Conservation (phyloP, 2,113 vertebrate genomes). For the Pygoscelis antarcticus region DNA sequence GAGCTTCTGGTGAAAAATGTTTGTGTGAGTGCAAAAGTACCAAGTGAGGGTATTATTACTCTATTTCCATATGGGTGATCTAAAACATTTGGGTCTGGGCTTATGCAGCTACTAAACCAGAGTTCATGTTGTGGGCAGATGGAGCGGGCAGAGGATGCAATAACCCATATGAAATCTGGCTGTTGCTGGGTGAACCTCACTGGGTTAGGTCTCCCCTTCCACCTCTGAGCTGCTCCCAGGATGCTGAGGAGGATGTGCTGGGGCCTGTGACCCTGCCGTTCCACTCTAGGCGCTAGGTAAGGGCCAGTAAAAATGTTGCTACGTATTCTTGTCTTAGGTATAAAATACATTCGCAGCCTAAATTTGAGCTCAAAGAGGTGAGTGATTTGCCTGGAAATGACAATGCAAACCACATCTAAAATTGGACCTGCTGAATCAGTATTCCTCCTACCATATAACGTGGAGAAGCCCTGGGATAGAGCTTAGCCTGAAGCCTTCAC, state of each 20-base stretch:
- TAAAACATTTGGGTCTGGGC: not conserved
- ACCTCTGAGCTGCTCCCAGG: not conserved
- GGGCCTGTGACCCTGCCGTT: not conserved
- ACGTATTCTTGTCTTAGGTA: not conserved
- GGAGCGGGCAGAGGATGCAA: not conserved
- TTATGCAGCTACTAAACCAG: not conserved
- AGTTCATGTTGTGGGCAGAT: not conserved
- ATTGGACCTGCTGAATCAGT: not conserved
- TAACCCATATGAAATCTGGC: not conserved
- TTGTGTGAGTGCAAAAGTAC: not conserved
- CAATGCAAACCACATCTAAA: not conserved
- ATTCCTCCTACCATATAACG: not conserved
- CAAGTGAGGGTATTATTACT: not conserved
- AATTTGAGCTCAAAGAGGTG: not conserved
- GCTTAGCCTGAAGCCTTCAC: not conserved
- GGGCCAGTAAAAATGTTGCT: not conserved
- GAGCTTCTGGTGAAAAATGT: not conserved
- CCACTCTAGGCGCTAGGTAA: not conserved
- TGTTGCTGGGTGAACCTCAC: not conserved
- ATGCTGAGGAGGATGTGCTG: not conserved
- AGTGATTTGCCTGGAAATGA: not conserved
- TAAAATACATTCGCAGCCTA: not conserved
- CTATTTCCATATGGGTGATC: not conserved
- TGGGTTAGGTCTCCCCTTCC: not conserved
- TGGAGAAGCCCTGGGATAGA: accelerated